Conservation (phyloP, 2,888 invertebrate species). For the Ichneumoninae sp. region DNA sequence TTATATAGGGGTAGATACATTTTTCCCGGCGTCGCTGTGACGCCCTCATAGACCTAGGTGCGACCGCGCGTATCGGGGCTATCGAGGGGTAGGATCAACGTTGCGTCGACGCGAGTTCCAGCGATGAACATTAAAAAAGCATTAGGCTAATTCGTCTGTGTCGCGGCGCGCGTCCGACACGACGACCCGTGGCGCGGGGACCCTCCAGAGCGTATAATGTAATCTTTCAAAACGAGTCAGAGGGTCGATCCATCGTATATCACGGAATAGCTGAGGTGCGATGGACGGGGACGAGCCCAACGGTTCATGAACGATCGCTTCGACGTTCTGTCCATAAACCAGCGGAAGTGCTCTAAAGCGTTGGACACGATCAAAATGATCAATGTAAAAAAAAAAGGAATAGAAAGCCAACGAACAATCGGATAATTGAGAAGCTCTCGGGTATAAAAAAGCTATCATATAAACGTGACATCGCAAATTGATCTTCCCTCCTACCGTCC, state of each 20-base stretch:
- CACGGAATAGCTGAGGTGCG: not conserved
- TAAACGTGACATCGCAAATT: constrained; percentile 58
- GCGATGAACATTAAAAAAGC: constrained; percentile 68
- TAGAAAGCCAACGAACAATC: not conserved
- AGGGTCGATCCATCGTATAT: constrained; percentile 39
- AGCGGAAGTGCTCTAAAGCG: constrained; percentile 17
- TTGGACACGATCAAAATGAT: constrained; percentile 34
- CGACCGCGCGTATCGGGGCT: constrained; percentile 3
- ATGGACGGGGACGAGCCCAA: not conserved
- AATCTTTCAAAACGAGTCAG: constrained; percentile 34
- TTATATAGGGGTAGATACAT: constrained; percentile 32
- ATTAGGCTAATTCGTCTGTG: constrained; percentile 66
- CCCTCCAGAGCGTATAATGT: constrained; percentile 28
- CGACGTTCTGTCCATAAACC: not conserved
- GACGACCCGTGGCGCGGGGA: constrained; percentile 18
- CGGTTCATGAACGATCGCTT: constrained; percentile 23
- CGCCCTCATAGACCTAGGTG: constrained; percentile 26
- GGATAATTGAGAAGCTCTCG: constrained; percentile 24
- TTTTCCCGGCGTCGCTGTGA: constrained; percentile 19
- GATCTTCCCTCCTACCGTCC: constrained; percentile 2
- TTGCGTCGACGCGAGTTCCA: constrained; percentile 16
- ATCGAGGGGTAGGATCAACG: constrained; percentile 18
- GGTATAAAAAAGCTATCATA: not conserved
- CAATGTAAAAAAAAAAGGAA: not conserved
- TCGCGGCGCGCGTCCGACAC: not conserved